Base-by-base conservation (phyloP, 2,888 invertebrate species). In the Agrochola macilenta region DNA sequence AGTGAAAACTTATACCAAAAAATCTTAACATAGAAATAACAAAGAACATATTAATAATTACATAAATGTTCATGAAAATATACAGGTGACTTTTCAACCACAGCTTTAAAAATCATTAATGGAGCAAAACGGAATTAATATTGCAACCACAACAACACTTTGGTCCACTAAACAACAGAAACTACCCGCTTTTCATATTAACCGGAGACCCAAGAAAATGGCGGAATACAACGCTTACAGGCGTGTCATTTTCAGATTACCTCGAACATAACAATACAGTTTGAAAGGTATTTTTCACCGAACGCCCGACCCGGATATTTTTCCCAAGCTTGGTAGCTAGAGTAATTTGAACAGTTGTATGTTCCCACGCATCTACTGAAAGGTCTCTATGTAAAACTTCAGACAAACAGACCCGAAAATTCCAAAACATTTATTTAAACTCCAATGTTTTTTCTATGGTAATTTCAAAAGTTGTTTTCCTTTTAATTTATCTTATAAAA, bases 261-360 rank as follows among this genome's bases (percentile, higher is more conserved):
- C 78, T 79, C 72, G 70, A 77, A 85, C 84, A 87, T 87, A 89
- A 90, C 88, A 90, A 88, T 78, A 84, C 81, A 81, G 78, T 81
- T 87, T 87, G 89, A 91, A 92, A 91, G 90, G 91, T 94, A 94
- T 94, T 95, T 95, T 94, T 92, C 89, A 91, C 78, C 82, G 87
- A 81, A 85, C 74, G 71, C 63, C 74, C 75, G 74, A 46, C 87
- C 80, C 84, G 89, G 89, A 90, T 93, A 94, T 94, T 94, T 93
- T 94, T 90, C 90, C 88, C 87, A 84, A 85, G 86, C 85, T 78
- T 83, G 85, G 85, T 91, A 88, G 90, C 89, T 88, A 88, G 91
- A 92, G 93, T 94, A 94, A 95, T 95, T 94, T 93, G 90, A 92
- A 91, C 96, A 96, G 95, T 90, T 96, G 96, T 90, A 85, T 81